Percentiles rank a stretch among this genome's conserved stretches.
Conservation (phyloP, 2,888 invertebrate genomes). For the Agrochola lychnidis region DNA sequence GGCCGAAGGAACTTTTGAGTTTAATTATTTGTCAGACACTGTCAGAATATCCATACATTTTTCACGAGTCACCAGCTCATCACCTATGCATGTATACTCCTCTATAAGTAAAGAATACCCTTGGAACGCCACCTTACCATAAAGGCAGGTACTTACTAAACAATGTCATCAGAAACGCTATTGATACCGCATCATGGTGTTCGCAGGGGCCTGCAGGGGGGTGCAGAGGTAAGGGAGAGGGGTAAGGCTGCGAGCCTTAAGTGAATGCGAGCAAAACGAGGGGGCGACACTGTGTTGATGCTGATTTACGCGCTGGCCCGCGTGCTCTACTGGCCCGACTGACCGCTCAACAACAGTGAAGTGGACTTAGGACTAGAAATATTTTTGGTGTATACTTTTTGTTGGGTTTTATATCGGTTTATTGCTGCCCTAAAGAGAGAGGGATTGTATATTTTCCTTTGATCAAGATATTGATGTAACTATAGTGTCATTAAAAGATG, state of each 20-base stretch:
- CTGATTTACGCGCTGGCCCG: constrained; percentile 85
- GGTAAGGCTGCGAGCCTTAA: constrained; percentile 60
- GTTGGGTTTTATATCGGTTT: neutral
- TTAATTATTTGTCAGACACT: neutral
- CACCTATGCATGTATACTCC: neutral
- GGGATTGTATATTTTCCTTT: neutral
- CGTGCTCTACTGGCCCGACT: constrained; percentile 87
- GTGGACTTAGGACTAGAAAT: constrained; percentile 45
- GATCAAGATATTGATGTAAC: neutral
- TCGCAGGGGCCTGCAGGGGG: constrained; percentile 33
- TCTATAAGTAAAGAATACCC: constrained; percentile 3
- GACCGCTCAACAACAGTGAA: constrained; percentile 69
- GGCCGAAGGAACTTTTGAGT: neutral
- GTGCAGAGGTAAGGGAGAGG: constrained; percentile 26
- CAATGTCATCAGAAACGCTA: constrained; percentile 57
- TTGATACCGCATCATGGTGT: constrained; percentile 59
- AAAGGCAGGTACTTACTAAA: constrained; percentile 39
- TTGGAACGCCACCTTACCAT: constrained; percentile 20
- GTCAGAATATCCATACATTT: neutral
- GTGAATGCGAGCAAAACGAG: constrained; percentile 87
- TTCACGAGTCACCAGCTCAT: neutral
- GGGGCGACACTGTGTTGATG: constrained; percentile 86
- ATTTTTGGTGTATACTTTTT: neutral
- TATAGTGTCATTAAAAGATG: neutral
- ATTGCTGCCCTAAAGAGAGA: neutral